Percentiles rank a stretch among this genome's conserved stretches.
Conservation (phyloP, 1,140 invertebrate species). For the Drosophila repletoides region DNA sequence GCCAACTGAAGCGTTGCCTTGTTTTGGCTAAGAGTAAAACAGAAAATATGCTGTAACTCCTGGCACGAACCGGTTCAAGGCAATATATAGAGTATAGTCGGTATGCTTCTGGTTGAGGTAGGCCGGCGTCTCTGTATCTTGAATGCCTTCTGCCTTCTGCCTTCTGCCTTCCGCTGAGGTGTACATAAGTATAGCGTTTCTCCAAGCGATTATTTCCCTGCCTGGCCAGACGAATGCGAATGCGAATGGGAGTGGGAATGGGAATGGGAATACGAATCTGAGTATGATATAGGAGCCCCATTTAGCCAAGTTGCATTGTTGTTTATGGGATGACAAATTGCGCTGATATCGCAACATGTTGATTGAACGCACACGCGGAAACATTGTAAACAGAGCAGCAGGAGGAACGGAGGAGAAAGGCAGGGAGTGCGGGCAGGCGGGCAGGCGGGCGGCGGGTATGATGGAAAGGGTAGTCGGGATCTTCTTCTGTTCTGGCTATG, state of each 20-base stretch:
- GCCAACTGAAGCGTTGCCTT: too few species aligned
- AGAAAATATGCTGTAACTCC: too few species aligned
- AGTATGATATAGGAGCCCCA: constrained; percentile 41
- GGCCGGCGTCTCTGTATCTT: constrained; percentile 14
- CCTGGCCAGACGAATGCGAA: too few species aligned
- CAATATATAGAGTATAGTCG: too few species aligned
- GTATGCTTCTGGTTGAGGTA: constrained; percentile 38
- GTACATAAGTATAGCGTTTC: constrained; percentile 30
- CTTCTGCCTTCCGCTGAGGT: neutral
- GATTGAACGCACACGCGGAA: constrained; percentile 77
- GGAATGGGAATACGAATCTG: too few species aligned
- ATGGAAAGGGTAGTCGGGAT: neutral
- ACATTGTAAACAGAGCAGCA: constrained; percentile 52
- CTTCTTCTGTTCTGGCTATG: constrained; percentile 16
- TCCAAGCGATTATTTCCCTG: constrained; percentile 32
- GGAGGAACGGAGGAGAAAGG: neutral
- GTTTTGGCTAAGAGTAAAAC: too few species aligned
- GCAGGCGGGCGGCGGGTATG: neutral
- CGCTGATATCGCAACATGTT: constrained; percentile 79
- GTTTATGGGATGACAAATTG: constrained; percentile 80
- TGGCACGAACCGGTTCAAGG: too few species aligned
- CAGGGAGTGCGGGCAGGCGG: neutral
- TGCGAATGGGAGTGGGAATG: too few species aligned
- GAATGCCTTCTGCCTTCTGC: too few species aligned
- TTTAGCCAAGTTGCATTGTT: constrained; percentile 46